Evolutionary conservation across 2,797 vertebrate species (phyloP), one percentile per base, ranked within the genome.

Genomic region (Poecile montanus): DNA sequence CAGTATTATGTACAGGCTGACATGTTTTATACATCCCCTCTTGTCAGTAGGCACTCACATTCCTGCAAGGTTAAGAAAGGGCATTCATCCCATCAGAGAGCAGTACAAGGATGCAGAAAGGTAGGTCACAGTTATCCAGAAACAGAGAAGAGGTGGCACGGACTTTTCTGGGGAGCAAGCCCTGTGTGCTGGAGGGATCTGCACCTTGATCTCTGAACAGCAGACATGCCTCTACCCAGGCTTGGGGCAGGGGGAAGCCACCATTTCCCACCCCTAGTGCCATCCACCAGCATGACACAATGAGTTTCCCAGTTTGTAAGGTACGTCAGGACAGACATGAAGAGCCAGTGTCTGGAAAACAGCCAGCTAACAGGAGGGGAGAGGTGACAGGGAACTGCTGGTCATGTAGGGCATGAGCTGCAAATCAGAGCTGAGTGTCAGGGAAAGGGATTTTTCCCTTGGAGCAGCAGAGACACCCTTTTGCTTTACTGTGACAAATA

Each of bases 31-130:
- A 20, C 19, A 73, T 75, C 26, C 82, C 62, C 60, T 82, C 73
- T 62, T 65, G 87, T 70, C 82, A 88, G 76, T 7, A 56, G 0
- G 2, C 44, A 16, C 34, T 89, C 58, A 29, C 66, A 61, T 84
- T 89, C 79, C 76, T 82, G 68, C 56, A 84, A 90, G 85, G 70
- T 80, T 91, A 81, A 68, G 54, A 56, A 90, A 80, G 84, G 56
- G 19, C 44, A 23, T 67, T 94, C 71, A 75, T 34, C 13, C 45
- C 62, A 38, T 51, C 78, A 34, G 47, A 22, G 48, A 76, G 22
- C 38, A 88, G 12, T 23, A 65, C 88, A 80, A 53, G 30, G 70
- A 57, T 60, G 40, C 32, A 51, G 61, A 58, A 85, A 87, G 42
- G 15, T 16, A 58, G 75, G 44, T 58, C 32, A 20, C 0, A 0